Evolutionary conservation across 2,888 invertebrate species (phyloP), one percentile per base, ranked within the genome.

Genomic region (Chrysolina americana): DNA sequence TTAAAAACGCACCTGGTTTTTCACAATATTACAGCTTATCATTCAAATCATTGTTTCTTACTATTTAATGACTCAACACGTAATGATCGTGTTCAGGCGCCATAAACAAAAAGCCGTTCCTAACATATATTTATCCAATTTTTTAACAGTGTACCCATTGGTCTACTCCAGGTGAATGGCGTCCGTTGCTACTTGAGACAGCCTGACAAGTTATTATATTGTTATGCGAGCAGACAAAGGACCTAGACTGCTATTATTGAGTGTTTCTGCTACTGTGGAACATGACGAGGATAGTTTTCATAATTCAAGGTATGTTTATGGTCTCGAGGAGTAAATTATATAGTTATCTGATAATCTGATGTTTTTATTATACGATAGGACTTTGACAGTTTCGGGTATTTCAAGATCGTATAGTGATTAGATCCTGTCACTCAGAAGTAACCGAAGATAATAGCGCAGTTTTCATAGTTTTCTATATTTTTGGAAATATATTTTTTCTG

Each of bases 131-230:
- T 59, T 59, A 59, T 59, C 36, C 23, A 59, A 59, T 59, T 59
- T 19, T n/a, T 59, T 5, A 59, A 59, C 59, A 28, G 59, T 59
- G 59, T 59, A 59, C 28, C 28, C 28, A 59, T 59, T 59, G 59
- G 59, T 28, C 59, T 11, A 59, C n/a, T 59, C 59, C 59, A 59
- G 59, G 15, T 59, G 68, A 77, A 83, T 83, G 84, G 85, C 84
- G 84, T 83, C 84, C 81, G 76, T 75, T 80, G 73, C 84, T 83
- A 83, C 85, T 85, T 80, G 84, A 85, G 83, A 83, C 83, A 78
- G 79, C 74, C 81, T 81, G 82, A 80, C 82, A 78, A 82, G 83
- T 84, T 81, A 84, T 85, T 84, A 84, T 84, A 82, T 84, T 80
- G 82, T 85, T 84, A 82, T 65, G 48, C 70, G 78, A 74, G 71